phyloP scores from a whole-genome alignment of 2,888 invertebrate genomes.

The Galeruca laticollis region DNA sequence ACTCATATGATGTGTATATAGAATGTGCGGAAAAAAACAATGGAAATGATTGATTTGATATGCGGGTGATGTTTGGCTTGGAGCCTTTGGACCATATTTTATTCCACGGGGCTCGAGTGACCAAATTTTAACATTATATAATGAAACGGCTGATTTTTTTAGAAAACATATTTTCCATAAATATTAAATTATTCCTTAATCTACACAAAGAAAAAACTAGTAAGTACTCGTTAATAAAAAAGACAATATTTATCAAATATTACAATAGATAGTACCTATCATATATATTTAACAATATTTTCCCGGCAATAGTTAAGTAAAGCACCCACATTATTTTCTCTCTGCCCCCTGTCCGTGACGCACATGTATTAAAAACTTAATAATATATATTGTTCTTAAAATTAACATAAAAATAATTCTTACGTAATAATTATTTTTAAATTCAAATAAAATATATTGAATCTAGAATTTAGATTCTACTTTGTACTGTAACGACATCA shows the following conservation, averaged over 20 bases:
- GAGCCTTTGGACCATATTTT: constrained; percentile 4
- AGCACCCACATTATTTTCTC: background rate
- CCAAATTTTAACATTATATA: background rate
- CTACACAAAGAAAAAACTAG: background rate
- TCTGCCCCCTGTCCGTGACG: background rate
- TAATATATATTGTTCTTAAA: background rate
- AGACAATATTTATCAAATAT: no score
- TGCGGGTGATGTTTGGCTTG: constrained; percentile 52
- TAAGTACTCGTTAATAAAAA: background rate
- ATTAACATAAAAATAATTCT: background rate
- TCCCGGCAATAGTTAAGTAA: background rate
- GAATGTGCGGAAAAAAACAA: constrained; percentile 54
- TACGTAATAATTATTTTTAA: constrained; percentile 1
- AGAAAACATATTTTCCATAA: no score
- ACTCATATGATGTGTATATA: constrained; percentile 60
- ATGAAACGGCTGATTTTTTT: no score
- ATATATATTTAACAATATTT: background rate
- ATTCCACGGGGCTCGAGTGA: background rate
- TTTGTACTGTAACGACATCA: constrained; percentile 11
- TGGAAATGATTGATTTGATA: constrained; percentile 48
- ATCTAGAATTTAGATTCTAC: background rate
- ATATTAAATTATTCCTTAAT: no score
- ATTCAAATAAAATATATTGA: constrained; percentile 6
- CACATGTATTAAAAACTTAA: background rate
- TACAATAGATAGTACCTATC: no score